Base-by-base conservation (phyloP, 2,113 vertebrate species). In the Sorex fumeus region DNA sequence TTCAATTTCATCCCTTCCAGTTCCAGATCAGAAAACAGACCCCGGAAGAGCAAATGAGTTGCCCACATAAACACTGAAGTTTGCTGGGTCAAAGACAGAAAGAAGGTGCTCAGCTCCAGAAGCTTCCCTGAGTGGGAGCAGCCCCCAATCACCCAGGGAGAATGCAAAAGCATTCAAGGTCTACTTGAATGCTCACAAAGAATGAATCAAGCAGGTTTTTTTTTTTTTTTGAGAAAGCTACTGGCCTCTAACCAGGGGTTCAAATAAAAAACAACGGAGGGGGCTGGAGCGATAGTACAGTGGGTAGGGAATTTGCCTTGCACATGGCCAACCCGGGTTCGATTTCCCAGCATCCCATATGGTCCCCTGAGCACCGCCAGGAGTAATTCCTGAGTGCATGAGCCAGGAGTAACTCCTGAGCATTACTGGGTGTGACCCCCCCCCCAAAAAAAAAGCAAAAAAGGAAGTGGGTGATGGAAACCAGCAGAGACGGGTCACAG, bases 201-300 rank as follows among this genome's bases (percentile, higher is more conserved):
- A 88, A 70, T 79, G 80, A 84, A 77, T 86, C 67, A 90, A 92
- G 62, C 34, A 79, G 32, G 50, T 36, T 50, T 30, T 84, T 79
- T 83, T 79, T 83, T 57, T 71, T 88, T 4, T 40, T 40, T 3
- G 40, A 40, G 40, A 92, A 80, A 86, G 74, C 32, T 40, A 72
- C 62, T 34, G 83, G 76, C 53, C 53, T 84, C 62, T 89, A 93
- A 77, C 16, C 27, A 30, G 67, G 34, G 91, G 40, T 32, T 94
- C 82, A 78, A 50, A 88, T 60, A 60, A 53, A 19, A 40, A 40
- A 40, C 4, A 30, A 32, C 10, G 32, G 19, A 28, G 16, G 70
- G 77, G 36, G 28, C n/a, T n/a, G n/a, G n/a, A n/a, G n/a, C n/a
- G n/a, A n/a, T n/a, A n/a, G n/a, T n/a, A n/a, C n/a, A n/a, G n/a